Evolutionary conservation across 2,888 invertebrate species (phyloP).

Genomic region (Nomada lathburiana): DNA sequence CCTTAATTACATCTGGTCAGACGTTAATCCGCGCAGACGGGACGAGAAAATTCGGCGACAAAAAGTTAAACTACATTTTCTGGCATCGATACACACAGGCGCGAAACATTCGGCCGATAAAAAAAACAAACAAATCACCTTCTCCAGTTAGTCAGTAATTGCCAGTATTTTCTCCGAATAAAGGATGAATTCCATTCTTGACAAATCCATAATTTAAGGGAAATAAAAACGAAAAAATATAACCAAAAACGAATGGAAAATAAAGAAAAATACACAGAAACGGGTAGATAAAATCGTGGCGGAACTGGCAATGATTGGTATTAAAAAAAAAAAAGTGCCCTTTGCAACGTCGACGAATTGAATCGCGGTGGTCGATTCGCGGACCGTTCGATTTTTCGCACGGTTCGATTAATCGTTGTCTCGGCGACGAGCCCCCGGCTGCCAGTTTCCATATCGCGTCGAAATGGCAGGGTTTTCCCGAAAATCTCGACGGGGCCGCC

Average conservation of each 20-base stretch:
- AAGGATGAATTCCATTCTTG: neutral
- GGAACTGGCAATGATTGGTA: neutral
- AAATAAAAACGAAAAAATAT: neutral
- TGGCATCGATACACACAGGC: neutral
- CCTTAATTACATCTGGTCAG: neutral
- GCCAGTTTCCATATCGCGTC: conserved; percentile 20
- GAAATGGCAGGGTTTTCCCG: conserved; percentile 10
- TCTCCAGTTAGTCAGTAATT: neutral
- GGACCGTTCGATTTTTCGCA: conserved; percentile 5
- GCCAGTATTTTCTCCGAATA: neutral
- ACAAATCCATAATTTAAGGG: conserved; percentile 2
- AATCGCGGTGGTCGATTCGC: neutral
- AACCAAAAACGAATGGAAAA: neutral
- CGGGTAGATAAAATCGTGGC: neutral
- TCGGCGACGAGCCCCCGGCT: neutral
- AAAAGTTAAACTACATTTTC: neutral
- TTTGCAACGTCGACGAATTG: neutral
- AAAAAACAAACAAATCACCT: neutral
- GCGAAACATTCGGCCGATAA: neutral
- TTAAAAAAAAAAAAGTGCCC: neutral
- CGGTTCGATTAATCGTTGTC: conserved; percentile 30
- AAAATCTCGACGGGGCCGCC: conserved; percentile 47
- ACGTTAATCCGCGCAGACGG: neutral
- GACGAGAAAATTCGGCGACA: neutral
- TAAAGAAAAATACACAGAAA: neutral